These are phyloP conservation scores for Mionectes macconnelli DNA, from an alignment of 2,113 vertebrate species.

Conservation along the genomic window DNA sequence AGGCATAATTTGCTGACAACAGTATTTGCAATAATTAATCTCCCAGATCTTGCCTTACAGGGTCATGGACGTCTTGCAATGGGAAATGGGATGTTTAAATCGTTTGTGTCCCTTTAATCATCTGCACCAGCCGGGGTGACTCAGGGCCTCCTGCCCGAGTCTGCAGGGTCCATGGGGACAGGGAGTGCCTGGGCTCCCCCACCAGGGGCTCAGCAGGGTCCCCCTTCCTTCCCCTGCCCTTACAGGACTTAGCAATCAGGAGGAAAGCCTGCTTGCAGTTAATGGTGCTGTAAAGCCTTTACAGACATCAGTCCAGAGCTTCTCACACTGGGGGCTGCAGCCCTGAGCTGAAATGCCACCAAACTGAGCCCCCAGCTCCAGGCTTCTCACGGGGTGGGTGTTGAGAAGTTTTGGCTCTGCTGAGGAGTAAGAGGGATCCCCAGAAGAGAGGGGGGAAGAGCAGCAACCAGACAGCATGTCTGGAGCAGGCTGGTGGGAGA, in stretches of 20 bases:
- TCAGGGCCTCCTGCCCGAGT: neutral
- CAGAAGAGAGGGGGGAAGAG: neutral
- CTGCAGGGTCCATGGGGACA: neutral
- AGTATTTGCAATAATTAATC: conserved; percentile 54
- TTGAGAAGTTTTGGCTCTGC: neutral
- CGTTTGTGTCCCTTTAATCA: conserved; percentile 9
- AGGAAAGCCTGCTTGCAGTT: neutral
- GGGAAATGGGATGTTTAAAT: conserved; percentile 36
- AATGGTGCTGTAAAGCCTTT: neutral
- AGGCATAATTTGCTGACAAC: conserved; percentile 54
- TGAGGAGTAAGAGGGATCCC: neutral
- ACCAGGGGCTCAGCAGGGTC: accelerated
- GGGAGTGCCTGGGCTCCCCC: accelerated
- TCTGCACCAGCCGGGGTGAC: neutral
- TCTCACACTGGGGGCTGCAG: neutral
- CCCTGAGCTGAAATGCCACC: neutral
- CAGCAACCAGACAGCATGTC: neutral
- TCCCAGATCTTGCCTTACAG: conserved; percentile 46
- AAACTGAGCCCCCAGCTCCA: neutral
- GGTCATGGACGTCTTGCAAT: neutral
- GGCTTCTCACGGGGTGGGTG: neutral
- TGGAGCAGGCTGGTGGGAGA: neutral
- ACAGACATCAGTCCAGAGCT: neutral
- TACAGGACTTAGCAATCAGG: neutral
- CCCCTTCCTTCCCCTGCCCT: neutral